Evolutionary conservation across 1,140 invertebrate genomes (phyloP).

Genomic region (Drosophila kohkoa): DNA sequence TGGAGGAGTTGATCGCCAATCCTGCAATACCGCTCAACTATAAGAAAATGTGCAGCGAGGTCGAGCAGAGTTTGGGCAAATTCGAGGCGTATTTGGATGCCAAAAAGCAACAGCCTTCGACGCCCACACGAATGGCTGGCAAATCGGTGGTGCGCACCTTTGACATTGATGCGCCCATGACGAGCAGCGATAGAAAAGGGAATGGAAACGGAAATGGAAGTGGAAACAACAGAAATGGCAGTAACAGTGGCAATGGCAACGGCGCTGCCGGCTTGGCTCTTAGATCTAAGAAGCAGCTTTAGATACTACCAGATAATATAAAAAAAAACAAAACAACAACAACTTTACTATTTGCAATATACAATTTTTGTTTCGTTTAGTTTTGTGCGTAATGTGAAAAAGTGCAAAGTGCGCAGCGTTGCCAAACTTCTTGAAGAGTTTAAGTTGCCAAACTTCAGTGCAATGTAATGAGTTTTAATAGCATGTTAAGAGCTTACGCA

Average conservation of each 20-base stretch:
- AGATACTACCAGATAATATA: constrained; percentile 10
- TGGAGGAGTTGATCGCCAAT: constrained; percentile 80
- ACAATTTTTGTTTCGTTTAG: constrained; percentile 6
- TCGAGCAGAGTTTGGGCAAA: constrained; percentile 75
- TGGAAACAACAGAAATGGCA: neutral
- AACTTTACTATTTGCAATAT: neutral
- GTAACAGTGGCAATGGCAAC: constrained; percentile 14
- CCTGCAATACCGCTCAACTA: constrained; percentile 79
- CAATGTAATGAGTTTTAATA: constrained; percentile 3
- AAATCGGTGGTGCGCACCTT: constrained; percentile 67
- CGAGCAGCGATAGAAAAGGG: neutral
- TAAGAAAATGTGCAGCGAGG: constrained; percentile 82
- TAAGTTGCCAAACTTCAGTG: neutral
- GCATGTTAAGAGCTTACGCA: neutral
- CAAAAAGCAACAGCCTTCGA: constrained; percentile 49
- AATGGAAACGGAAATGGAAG: constrained; percentile 5
- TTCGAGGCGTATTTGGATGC: constrained; percentile 78
- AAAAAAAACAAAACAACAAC: too few species aligned
- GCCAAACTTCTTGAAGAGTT: neutral
- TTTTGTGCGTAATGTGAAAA: constrained; percentile 7
- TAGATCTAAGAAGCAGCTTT: constrained; percentile 72
- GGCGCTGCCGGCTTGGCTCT: constrained; percentile 50
- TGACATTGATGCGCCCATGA: constrained; percentile 76
- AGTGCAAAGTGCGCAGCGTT: constrained; percentile 21
- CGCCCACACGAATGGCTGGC: neutral